Percentiles rank a stretch among this genome's conserved stretches.
phyloP scores from a whole-genome alignment of 2,113 vertebrate species.

The Phrynocephalus versicolor region DNA sequence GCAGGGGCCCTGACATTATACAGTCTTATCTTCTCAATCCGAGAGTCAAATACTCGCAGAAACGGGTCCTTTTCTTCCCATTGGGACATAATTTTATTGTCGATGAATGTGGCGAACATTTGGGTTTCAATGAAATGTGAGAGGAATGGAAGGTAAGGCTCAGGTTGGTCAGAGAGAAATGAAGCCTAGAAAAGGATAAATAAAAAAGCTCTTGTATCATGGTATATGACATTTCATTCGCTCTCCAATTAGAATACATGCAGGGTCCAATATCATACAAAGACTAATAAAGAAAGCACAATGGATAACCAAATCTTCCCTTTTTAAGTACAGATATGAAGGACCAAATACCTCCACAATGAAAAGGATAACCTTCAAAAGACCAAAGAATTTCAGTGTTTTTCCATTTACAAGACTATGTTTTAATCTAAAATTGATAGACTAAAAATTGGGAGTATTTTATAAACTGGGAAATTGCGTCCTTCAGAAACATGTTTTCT shows the following conservation, averaged over 20 bases:
- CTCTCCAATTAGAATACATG: not conserved
- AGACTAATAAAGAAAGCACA: not conserved
- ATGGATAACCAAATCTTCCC: not conserved
- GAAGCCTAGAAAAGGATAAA: slow-evolving; percentile 79
- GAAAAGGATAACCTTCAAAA: not conserved
- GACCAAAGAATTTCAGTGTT: not conserved
- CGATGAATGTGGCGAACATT: slow-evolving; percentile 98
- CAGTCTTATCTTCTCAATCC: slow-evolving; percentile 88
- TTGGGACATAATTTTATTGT: slow-evolving; percentile 94
- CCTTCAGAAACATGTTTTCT: not conserved
- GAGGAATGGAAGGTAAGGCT: slow-evolving; percentile 89
- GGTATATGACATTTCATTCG: too few species aligned
- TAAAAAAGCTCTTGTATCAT: not conserved
- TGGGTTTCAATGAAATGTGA: slow-evolving; percentile 97
- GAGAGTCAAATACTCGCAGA: slow-evolving; percentile 90
- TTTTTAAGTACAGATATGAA: not conserved
- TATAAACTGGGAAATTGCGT: too few species aligned
- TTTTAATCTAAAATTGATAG: too few species aligned
- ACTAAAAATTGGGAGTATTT: too few species aligned
- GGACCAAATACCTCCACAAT: not conserved
- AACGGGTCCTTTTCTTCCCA: slow-evolving; percentile 94
- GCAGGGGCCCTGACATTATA: slow-evolving; percentile 83
- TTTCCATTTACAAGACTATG: too few species aligned
- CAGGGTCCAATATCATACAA: not conserved
- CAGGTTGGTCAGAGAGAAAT: slow-evolving; percentile 93